Evolutionary conservation across 2,797 vertebrate species (phyloP).

Genomic region (Lophius americanus): DNA sequence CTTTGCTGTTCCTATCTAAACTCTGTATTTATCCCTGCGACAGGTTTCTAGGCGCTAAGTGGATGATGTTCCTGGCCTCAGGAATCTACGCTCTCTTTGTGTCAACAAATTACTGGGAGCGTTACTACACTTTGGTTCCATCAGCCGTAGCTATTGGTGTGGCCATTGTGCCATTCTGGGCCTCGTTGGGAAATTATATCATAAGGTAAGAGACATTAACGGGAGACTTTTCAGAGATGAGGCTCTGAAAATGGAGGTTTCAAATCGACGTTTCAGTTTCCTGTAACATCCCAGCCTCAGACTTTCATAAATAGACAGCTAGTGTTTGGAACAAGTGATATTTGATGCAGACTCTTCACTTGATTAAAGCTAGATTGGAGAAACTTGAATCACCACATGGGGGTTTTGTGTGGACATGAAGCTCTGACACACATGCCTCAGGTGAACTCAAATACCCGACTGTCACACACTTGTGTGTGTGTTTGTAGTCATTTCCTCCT

Average conservation of each 20-base stretch:
- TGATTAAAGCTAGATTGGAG: too few relatives aligned
- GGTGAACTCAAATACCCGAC: too few relatives aligned
- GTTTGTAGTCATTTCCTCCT: neutral
- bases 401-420: too few relatives aligned
- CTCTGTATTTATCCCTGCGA: neutral
- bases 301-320: too few relatives aligned
- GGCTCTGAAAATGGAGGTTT: too few relatives aligned
- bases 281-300: too few relatives aligned
- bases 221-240: too few relatives aligned
- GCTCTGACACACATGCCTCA: too few relatives aligned
- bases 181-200: slow-evolving; percentile 93
- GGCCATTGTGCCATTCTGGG: slow-evolving; percentile 94
- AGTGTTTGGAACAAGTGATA: too few relatives aligned
- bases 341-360: too few relatives aligned
- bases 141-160: slow-evolving; percentile 91
- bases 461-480: neutral
- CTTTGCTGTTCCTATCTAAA: neutral
- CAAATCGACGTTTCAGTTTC: too few relatives aligned
- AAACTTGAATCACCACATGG: too few relatives aligned
- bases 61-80: slow-evolving; percentile 95
- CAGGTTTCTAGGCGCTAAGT: slow-evolving; percentile 97
- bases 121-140: slow-evolving; percentile 95
- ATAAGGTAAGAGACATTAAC: slow-evolving; percentile 82
- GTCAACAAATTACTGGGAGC: slow-evolving; percentile 98
- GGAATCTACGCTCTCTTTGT: slow-evolving; percentile 96